Conservation (phyloP, 2,797 vertebrate genomes). For the Pantherophis alleghaniensis region DNA sequence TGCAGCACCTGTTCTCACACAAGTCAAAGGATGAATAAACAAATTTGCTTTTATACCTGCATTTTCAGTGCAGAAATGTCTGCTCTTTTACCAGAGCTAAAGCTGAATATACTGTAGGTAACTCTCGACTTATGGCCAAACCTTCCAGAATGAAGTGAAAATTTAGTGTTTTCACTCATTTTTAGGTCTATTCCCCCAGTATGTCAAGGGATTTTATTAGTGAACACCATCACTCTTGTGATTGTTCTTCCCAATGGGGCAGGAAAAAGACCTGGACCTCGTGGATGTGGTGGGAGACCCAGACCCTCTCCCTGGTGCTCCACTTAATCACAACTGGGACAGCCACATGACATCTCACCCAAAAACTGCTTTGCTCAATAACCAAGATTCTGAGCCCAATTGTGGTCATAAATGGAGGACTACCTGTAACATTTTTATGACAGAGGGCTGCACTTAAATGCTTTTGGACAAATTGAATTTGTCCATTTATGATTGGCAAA, state of each 20-base stretch:
- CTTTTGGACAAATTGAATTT: background rate
- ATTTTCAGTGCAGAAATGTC: background rate
- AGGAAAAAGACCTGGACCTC: background rate
- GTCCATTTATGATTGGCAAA: background rate
- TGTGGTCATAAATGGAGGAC: background rate
- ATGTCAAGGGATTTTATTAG: background rate
- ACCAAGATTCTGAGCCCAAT: background rate
- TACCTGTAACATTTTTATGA: background rate
- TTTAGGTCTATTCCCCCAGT: background rate
- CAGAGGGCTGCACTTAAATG: background rate
- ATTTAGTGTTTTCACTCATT: background rate
- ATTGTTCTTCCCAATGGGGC: background rate
- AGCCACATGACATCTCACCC: background rate
- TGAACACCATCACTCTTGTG: background rate
- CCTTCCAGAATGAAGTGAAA: background rate
- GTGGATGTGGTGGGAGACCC: background rate
- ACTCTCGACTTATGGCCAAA: background rate
- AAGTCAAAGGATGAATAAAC: background rate
- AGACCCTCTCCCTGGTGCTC: background rate
- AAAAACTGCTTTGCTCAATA: background rate
- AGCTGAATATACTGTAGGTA: background rate
- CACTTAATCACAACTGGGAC: background rate
- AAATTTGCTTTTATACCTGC: constrained; percentile 14
- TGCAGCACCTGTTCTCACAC: constrained; percentile 11
- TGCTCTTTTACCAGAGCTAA: constrained; percentile 17